These are phyloP conservation scores for Drosophila suboccidentalis DNA, from an alignment of 2,888 invertebrate genomes.

Conservation along the genomic window DNA sequence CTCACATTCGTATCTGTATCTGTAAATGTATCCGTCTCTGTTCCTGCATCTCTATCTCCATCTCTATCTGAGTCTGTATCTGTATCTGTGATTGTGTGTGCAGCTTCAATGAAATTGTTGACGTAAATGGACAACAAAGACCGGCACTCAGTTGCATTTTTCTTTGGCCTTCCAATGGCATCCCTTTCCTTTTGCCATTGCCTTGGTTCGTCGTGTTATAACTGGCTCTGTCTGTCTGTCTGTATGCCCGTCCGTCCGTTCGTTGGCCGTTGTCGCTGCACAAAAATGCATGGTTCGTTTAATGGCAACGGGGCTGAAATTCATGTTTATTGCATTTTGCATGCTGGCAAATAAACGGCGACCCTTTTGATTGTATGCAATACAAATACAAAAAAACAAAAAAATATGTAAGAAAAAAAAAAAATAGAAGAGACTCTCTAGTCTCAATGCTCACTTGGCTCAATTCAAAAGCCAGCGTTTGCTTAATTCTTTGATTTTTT, in stretches of 20 bases:
- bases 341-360: slow-evolving; percentile 46
- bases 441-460: slow-evolving; percentile 5
- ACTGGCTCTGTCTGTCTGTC: slow-evolving; percentile 17
- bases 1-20: slow-evolving; percentile 14
- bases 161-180: slow-evolving; percentile 35
- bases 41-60: slow-evolving; percentile 3
- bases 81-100: slow-evolving; percentile 33
- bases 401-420: neutral
- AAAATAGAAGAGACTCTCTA: slow-evolving; percentile 1
- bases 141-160: slow-evolving; percentile 69
- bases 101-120: slow-evolving; percentile 73
- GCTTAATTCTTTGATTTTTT: slow-evolving; percentile 56
- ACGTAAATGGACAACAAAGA: slow-evolving; percentile 80
- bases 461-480: slow-evolving; percentile 45
- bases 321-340: slow-evolving; percentile 74
- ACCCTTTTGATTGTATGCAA: slow-evolving; percentile 28
- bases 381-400: neutral
- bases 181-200: slow-evolving; percentile 15
- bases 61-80: slow-evolving; percentile 10
- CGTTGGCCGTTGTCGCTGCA: slow-evolving; percentile 14
- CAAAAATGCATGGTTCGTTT: slow-evolving; percentile 71
- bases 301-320: slow-evolving; percentile 60
- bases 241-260: slow-evolving; percentile 17
- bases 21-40: slow-evolving; percentile 4
- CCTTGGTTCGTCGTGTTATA: slow-evolving; percentile 22